Evolutionary conservation across 2,113 vertebrate species (phyloP), one percentile per base, ranked within the genome.

Genomic region (Eupsittula cactorum): DNA sequence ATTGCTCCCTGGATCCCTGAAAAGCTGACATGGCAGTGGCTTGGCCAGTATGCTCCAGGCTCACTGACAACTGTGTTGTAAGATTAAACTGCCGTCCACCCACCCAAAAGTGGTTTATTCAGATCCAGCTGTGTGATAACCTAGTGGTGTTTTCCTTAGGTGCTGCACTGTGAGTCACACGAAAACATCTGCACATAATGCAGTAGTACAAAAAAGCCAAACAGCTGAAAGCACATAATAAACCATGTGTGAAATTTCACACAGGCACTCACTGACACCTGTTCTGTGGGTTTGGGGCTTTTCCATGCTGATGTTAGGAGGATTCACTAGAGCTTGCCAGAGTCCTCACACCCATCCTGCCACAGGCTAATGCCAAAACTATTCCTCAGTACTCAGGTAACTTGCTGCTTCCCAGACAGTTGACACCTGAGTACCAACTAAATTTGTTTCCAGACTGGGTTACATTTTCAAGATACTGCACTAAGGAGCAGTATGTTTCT

Each of bases 1-100:
- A 71, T 6, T 75, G 33, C 9, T 78, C 42, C 65, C 65, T 49
- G 47, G 35, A 64, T 9, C 24, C 44, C 31, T 13, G 33, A 68
- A 55, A 52, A 83, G 71, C 31, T 86, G 55, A 60, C 7, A 63
- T 59, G 0, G 0, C 82, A 52, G 9, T 7, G 31, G 23, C 50
- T 90, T 81, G 47, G 47, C 24, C 41, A 21, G 52, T 55, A 17
- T 3, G 10, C 68, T 88, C 64, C 71, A 57, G 59, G 46, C 37
- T 81, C n/a, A n/a, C 44, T 27, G 17, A 16, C n/a, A 44, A 57
- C 15, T 0, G 0, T 11, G 39, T n/a, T 10, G 0, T 21, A 41
- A 53, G 42, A 78, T 19, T 63, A 47, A 39, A 31, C 1, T 67
- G 60, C 63, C 77, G 16, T 9, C 75, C 33, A 50, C 21, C 60